Evolutionary conservation across 2,888 invertebrate genomes (phyloP).

Genomic region (Invenusta paracnida): DNA sequence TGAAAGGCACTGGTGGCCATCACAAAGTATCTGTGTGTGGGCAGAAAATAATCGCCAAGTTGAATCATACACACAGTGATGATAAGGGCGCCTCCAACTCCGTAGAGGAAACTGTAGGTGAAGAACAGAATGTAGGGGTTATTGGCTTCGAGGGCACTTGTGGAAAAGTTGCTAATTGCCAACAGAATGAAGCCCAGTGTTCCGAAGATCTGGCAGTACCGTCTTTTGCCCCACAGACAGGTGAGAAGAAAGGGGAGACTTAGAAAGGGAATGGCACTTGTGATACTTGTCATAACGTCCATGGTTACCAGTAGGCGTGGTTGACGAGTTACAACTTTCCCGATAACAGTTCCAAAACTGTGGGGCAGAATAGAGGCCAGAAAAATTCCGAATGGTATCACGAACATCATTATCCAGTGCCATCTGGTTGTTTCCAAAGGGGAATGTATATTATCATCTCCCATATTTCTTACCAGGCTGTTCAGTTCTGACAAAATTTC

Average conservation of each 20-base stretch:
- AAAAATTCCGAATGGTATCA: conserved; percentile 5
- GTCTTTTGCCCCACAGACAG: too few relatives aligned
- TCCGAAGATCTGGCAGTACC: conserved; percentile 36
- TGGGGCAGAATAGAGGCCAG: conserved; percentile 33
- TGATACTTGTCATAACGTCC: conserved; percentile 30
- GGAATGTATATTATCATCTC: too few relatives aligned
- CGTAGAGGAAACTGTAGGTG: conserved; percentile 35
- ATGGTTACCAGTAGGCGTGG: not conserved
- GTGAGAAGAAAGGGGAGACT: too few relatives aligned
- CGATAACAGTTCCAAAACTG: conserved; percentile 40
- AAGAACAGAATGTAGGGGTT: conserved; percentile 21
- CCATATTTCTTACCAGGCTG: too few relatives aligned
- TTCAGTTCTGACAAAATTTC: too few relatives aligned
- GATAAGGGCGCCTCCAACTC: conserved; percentile 10
- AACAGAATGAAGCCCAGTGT: conserved; percentile 9
- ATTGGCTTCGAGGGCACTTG: not conserved
- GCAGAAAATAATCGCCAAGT: conserved; percentile 35
- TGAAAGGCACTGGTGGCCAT: conserved; percentile 37
- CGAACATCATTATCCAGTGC: too few relatives aligned
- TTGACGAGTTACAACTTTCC: not conserved
- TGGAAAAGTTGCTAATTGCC: not conserved
- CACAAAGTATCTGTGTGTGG: conserved; percentile 27
- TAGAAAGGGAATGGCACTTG: conserved; percentile 39
- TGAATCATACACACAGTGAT: conserved; percentile 7
- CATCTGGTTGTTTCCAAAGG: too few relatives aligned